Conservation (phyloP, 2,797 vertebrate species). For the Enteromius treurensis region DNA sequence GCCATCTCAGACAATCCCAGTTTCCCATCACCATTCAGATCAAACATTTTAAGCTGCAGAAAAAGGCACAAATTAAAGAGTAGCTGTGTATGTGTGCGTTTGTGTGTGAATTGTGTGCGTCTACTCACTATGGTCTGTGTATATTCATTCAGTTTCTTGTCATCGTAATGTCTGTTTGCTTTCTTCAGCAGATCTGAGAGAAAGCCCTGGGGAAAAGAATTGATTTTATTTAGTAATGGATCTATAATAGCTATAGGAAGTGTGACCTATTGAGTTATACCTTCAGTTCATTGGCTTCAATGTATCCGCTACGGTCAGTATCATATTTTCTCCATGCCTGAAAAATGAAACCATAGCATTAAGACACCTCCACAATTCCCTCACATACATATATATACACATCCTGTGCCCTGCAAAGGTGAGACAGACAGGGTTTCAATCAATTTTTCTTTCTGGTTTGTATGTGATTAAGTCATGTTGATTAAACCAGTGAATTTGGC, state of each 20-base stretch:
- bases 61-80: slow-evolving; percentile 38
- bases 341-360: slow-evolving; percentile 23
- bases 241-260: slow-evolving; percentile 6
- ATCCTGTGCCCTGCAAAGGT: neutral
- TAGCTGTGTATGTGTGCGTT: slow-evolving; percentile 2
- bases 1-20: slow-evolving; percentile 96
- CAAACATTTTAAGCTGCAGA: slow-evolving; percentile 91
- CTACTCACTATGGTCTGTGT: slow-evolving; percentile 93
- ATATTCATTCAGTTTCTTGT: slow-evolving; percentile 93
- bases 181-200: slow-evolving; percentile 94
- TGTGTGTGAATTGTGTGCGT: neutral
- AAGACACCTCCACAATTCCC: slow-evolving; percentile 24
- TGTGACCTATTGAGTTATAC: slow-evolving; percentile 70
- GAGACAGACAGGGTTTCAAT: neutral
- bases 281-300: slow-evolving; percentile 97
- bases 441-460: neutral
- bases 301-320: slow-evolving; percentile 95
- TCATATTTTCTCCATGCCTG: slow-evolving; percentile 96
- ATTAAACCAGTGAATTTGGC: slow-evolving; percentile 47
- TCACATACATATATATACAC: neutral
- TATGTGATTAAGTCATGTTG: neutral
- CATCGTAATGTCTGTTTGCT: slow-evolving; percentile 89
- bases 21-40: slow-evolving; percentile 93
- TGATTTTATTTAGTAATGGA: neutral
- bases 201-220: slow-evolving; percentile 81